Evolutionary conservation across 2,797 vertebrate species (phyloP).

Genomic region (Cottoperca gobio): DNA sequence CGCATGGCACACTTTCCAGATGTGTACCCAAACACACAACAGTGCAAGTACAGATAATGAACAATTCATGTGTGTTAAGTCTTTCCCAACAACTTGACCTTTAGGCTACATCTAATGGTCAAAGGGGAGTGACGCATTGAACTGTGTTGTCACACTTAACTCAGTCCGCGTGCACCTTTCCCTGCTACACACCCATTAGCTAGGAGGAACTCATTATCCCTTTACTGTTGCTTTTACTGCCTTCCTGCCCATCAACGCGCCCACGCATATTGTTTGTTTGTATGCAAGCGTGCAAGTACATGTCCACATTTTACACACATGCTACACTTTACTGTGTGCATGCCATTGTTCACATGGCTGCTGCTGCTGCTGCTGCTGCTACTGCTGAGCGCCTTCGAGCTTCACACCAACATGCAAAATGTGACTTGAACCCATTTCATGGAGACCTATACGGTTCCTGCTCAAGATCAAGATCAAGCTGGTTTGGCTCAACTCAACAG

Average conservation of each 20-base stretch:
- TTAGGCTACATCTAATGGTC: background rate
- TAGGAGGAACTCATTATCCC: slow-evolving; percentile 30
- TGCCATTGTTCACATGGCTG: slow-evolving; percentile 33
- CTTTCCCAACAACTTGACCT: slow-evolving; percentile 20
- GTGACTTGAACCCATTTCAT: background rate
- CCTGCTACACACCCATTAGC: slow-evolving; percentile 45
- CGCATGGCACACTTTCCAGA: slow-evolving; percentile 23
- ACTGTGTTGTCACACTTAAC: slow-evolving; percentile 17
- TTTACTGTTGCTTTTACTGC: slow-evolving; percentile 46
- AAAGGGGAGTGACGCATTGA: slow-evolving; percentile 5
- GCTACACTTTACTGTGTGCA: slow-evolving; percentile 31
- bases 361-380: slow-evolving; percentile 9
- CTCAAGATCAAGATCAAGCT: background rate
- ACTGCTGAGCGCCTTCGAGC: slow-evolving; percentile 7
- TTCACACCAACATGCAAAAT: slow-evolving; percentile 15
- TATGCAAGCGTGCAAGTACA: background rate
- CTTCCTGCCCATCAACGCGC: slow-evolving; percentile 21
- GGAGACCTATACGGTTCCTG: background rate
- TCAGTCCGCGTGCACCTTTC: background rate
- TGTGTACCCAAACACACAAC: slow-evolving; percentile 16
- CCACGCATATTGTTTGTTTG: slow-evolving; percentile 35
- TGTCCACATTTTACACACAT: slow-evolving; percentile 34
- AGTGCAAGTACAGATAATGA: slow-evolving; percentile 20
- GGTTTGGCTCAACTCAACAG: background rate
- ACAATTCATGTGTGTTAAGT: slow-evolving; percentile 47